Base-by-base conservation (phyloP, 2,797 vertebrate species). In the Lithobates pipiens region DNA sequence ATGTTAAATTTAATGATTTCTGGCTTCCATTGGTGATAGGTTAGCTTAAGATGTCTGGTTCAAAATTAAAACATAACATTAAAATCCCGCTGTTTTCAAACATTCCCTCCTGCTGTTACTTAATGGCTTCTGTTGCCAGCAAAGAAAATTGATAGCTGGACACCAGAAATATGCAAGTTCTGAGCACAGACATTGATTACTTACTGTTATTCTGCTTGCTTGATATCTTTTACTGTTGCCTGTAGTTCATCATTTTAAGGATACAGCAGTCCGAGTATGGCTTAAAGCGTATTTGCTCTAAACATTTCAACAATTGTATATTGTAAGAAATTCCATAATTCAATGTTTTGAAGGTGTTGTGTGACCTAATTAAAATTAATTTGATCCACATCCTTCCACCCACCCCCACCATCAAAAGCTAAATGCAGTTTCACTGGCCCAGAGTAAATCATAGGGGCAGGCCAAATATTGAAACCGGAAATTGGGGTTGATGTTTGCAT, bases 1-100 rank as follows among this genome's bases (percentile, higher is more conserved):
- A 9, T n/a, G 54, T 61, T 23, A n/a, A n/a, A 23, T 23, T 61
- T 23, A 54, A 54, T 61, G 5, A 61, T 61, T 23, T 9, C 18
- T 61, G 21, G n/a, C n/a, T n/a, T 6, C 6, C 54, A 61, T 61
- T 67, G 25, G 27, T 27, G n/a, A 29, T 27, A 67, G 65, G 10
- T 11, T 27, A 67, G 10, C 65, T 29, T 67, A 29, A 27, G 27
- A 67, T 67, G 61, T 34, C 29, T 50, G 5, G 54, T 61, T 61
- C 21, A n/a, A 65, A 83, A 76, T 69, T 82, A 68, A 83, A 67
- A 83, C 72, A 74, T 67, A 68, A 76, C 63, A 73, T 74, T 65
- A 74, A 63, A 76, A 63, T 83, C 57, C 74, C 5, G 23, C 71
- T 67, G 81, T 61, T 76, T 82, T 74, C n/a, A 65, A 83, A 67